These are phyloP conservation scores for Microcaecilia unicolor DNA, from an alignment of 2,797 vertebrate species.

Conservation along the genomic window DNA sequence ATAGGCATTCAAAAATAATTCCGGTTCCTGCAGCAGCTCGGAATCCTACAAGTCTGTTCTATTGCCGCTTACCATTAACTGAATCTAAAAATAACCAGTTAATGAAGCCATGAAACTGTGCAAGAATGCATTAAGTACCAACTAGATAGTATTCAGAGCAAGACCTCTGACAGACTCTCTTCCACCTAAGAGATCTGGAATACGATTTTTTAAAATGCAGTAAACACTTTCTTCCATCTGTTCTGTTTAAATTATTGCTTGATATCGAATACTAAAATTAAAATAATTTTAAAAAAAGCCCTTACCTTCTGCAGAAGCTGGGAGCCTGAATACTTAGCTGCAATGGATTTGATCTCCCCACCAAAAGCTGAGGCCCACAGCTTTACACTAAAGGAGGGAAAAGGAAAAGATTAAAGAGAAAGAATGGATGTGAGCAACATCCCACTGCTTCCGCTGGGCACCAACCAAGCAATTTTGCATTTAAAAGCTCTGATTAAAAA, in stretches of 20 bases:
- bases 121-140: conserved; percentile 23
- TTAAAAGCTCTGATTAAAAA: background rate
- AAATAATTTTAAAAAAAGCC: conserved; percentile 18
- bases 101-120: conserved; percentile 29
- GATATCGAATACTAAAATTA: no score
- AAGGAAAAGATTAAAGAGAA: conserved; percentile 8
- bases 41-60: conserved; percentile 25
- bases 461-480: conserved; percentile 12
- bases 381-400: conserved; percentile 73
- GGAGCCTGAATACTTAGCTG: conserved; percentile 94
- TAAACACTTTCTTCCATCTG: conserved; percentile 54
- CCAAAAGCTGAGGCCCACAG: conserved; percentile 98
- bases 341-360: conserved; percentile 97
- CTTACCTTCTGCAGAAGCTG: conserved; percentile 97
- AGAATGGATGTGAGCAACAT: conserved; percentile 29
- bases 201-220: conserved; percentile 45
- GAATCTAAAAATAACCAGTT: conserved; percentile 40
- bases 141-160: conserved; percentile 6
- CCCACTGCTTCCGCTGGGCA: conserved; percentile 9
- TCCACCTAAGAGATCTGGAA: background rate
- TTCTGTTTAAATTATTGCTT: conserved; percentile 27
- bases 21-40: conserved; percentile 21
- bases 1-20: conserved; percentile 14
- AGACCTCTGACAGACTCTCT: conserved; percentile 6
- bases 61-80: conserved; percentile 28